A percentile compares a stretch with the other conserved stretches of the same genome.
Evolutionary conservation across 2,888 invertebrate genomes (phyloP).

Genomic region (Embidobia sp.): DNA sequence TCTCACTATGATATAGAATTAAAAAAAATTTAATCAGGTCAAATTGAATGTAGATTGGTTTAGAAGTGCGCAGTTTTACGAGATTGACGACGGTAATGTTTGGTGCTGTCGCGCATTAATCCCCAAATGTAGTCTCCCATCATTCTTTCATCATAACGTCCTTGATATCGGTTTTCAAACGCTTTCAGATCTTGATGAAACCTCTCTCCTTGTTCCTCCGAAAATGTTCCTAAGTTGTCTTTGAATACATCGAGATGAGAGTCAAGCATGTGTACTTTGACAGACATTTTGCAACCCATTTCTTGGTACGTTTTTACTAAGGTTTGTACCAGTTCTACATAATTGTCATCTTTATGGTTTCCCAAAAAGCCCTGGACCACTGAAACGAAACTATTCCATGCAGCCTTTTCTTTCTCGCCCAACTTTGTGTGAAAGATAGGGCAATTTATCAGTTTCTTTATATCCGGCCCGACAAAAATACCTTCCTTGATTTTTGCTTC

Average conservation of each 20-base stretch:
- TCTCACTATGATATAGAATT: too few species aligned
- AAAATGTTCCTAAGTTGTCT: conserved; percentile 68
- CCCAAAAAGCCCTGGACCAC: conserved; percentile 64
- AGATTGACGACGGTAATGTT: too few species aligned
- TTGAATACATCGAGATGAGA: conserved; percentile 69
- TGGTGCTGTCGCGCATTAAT: too few species aligned
- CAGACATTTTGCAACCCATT: conserved; percentile 67
- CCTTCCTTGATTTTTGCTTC: conserved; percentile 47
- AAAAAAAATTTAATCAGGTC: too few species aligned
- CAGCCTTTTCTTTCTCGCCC: conserved; percentile 56
- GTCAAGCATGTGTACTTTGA: conserved; percentile 72
- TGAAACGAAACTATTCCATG: conserved; percentile 45
- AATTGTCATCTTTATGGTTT: conserved; percentile 70
- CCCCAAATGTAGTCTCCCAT: conserved; percentile 68
- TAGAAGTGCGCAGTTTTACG: too few species aligned
- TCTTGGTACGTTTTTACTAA: conserved; percentile 50
- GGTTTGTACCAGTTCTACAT: conserved; percentile 63
- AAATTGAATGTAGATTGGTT: too few species aligned
- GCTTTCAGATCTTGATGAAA: conserved; percentile 71
- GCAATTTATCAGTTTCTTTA: conserved; percentile 26
- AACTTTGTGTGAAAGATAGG: neutral
- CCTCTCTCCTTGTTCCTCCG: conserved; percentile 72
- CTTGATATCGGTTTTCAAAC: conserved; percentile 68
- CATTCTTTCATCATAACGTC: conserved; percentile 66
- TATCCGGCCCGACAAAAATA: conserved; percentile 51